These are phyloP conservation scores for Dryas iulia DNA, from an alignment of 1,140 invertebrate genomes.

Conservation along the genomic window DNA sequence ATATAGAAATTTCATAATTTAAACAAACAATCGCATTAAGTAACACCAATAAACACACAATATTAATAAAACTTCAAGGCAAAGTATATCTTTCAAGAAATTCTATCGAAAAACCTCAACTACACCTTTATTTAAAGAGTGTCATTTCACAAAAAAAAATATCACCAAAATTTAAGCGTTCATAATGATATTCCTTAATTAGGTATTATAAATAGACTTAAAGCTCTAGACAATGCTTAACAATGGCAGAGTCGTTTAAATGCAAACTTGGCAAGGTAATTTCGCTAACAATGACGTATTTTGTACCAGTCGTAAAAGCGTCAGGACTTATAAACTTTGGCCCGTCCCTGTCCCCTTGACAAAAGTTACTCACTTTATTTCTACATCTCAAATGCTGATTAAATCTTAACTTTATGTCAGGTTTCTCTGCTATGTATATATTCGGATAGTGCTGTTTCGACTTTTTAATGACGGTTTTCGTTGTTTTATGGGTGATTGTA, in stretches of 20 bases:
- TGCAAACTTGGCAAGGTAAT: conserved; percentile 34
- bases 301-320: conserved; percentile 31
- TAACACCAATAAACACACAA: too few relatives aligned
- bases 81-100: too few relatives aligned
- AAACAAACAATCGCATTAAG: too few relatives aligned
- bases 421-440: not conserved
- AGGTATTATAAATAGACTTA: conserved; percentile 27
- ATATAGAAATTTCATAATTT: too few relatives aligned
- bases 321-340: conserved; percentile 35
- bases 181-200: conserved; percentile 13
- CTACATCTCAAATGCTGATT: conserved; percentile 24
- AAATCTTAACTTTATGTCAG: conserved; percentile 20
- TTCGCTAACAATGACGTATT: conserved; percentile 36
- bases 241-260: conserved; percentile 31
- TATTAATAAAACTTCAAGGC: too few relatives aligned
- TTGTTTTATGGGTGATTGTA: not conserved
- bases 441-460: not conserved
- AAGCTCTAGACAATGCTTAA: conserved; percentile 23
- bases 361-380: conserved; percentile 27
- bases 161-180: not conserved
- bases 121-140: too few relatives aligned
- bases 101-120: too few relatives aligned
- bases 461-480: not conserved
- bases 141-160: not conserved
- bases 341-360: conserved; percentile 23